Conservation (phyloP, 2,113 vertebrate species). For the Meriones unguiculatus region DNA sequence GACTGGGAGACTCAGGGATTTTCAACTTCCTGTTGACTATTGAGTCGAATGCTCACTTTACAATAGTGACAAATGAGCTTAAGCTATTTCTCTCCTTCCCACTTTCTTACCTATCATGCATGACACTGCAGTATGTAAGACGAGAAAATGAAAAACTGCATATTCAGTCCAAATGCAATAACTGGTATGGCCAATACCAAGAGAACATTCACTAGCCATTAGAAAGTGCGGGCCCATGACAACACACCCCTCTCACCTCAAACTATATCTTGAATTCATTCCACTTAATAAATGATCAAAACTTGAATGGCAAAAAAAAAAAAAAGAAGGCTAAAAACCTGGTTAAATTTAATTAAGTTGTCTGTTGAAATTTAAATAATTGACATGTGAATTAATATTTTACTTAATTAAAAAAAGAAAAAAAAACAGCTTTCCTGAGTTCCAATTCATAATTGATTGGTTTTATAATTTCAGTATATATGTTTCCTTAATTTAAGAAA, state of each 20-base stretch:
- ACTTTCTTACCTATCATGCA: too few relatives aligned
- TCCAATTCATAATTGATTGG: neutral
- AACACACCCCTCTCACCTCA: neutral
- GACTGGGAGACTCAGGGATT: neutral
- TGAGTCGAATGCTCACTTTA: neutral
- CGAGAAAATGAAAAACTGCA: neutral
- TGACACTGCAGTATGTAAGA: neutral
- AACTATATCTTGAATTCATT: neutral
- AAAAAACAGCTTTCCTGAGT: neutral
- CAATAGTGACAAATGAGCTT: neutral
- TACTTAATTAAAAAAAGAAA: neutral
- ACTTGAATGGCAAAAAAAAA: neutral
- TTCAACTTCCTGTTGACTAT: neutral
- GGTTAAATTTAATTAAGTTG: neutral
- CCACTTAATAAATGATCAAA: neutral
- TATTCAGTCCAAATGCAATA: neutral
- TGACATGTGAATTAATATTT: constrained; percentile 4
- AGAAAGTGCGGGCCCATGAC: neutral
- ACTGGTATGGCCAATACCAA: neutral
- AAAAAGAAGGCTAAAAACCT: neutral
- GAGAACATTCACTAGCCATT: neutral
- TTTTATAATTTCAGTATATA: neutral
- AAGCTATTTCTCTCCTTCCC: neutral
- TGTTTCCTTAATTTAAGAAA: neutral
- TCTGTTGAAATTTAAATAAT: neutral